Evolutionary conservation across 2,113 vertebrate genomes (phyloP), one percentile per base, ranked within the genome.

Genomic region (Mola mola): DNA sequence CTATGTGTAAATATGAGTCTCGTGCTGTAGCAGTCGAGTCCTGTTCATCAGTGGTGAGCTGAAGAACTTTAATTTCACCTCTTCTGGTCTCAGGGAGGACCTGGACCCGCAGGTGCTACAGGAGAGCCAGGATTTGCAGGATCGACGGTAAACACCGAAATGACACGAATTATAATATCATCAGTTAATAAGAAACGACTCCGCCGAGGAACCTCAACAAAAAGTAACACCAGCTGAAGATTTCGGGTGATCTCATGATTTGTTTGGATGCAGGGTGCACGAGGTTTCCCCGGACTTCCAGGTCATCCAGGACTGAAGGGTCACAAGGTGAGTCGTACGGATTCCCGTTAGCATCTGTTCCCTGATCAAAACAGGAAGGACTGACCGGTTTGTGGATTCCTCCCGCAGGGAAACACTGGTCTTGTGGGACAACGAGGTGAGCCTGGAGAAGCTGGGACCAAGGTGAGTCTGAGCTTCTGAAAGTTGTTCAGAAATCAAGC

Each of bases 221-320:
- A n/a, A n/a, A n/a, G n/a, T n/a, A n/a, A n/a, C n/a, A n/a, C 0
- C 12, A 1, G 1, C 40, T 37, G 49, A 12, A 21, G 26, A 8
- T 38, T 37, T 1, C 9, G 21, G 3, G 2, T 20, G 13, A 11
- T 28, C 7, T 28, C 2, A 20, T 28, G 28, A 4, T 20, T 19
- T 60, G 2, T 63, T 53, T 66, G 1, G 13, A 36, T 51, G 1
- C 25, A 86, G 84, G 84, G 97, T 15, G 73, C 93, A 33, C 90
- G 97, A 90, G 97, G 97, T 31, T 98, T 99, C 80, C 97, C 97
- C 66, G 97, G 97, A 73, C 94, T 94, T 74, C 97, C 97, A 46
- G 97, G 97, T 78, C 92, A 91, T 11, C 93, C 95, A 72, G 97
- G 97, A 76, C 81, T 95, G 50, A 98, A 97, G 82, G 97, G 97